These are phyloP conservation scores for Pycnomerus fuliginosus DNA, from an alignment of 2,888 invertebrate species.

Conservation along the genomic window DNA sequence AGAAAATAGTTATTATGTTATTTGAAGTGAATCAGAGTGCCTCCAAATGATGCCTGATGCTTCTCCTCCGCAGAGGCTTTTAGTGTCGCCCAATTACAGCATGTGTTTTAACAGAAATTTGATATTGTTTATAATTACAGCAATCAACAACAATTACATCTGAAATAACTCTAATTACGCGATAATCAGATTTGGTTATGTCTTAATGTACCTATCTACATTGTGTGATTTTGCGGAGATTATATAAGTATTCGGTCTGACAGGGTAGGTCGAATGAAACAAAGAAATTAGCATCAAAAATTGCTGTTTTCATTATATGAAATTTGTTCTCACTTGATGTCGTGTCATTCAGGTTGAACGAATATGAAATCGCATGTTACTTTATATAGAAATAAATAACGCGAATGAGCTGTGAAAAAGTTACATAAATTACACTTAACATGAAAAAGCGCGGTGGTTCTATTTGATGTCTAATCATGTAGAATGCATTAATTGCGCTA, in stretches of 20 bases:
- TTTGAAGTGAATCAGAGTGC: constrained; percentile 31
- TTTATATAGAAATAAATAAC: no score
- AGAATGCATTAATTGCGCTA: constrained; percentile 21
- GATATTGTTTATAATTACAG: constrained; percentile 28
- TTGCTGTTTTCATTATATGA: no score
- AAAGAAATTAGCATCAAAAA: no score
- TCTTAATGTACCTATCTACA: background rate
- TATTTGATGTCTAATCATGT: constrained; percentile 18
- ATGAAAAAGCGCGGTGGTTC: constrained; percentile 17
- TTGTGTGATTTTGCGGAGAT: no score
- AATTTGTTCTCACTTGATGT: no score
- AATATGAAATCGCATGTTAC: no score
- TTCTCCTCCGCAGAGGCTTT: constrained; percentile 24
- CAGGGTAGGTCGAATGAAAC: no score
- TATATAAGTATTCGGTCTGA: no score
- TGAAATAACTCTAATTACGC: constrained; percentile 10
- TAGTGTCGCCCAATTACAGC: constrained; percentile 26
- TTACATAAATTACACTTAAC: no score
- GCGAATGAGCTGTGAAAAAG: no score
- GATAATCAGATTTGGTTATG: constrained; percentile 13
- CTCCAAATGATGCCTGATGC: no score
- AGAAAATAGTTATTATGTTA: constrained; percentile 46
- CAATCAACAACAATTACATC: constrained; percentile 22
- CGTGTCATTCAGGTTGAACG: no score
- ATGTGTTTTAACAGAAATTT: constrained; percentile 17